A percentile compares a stretch with the other conserved stretches of the same genome.
phyloP scores from a whole-genome alignment of 2,888 invertebrate genomes.

The Zonitis immaculata region DNA sequence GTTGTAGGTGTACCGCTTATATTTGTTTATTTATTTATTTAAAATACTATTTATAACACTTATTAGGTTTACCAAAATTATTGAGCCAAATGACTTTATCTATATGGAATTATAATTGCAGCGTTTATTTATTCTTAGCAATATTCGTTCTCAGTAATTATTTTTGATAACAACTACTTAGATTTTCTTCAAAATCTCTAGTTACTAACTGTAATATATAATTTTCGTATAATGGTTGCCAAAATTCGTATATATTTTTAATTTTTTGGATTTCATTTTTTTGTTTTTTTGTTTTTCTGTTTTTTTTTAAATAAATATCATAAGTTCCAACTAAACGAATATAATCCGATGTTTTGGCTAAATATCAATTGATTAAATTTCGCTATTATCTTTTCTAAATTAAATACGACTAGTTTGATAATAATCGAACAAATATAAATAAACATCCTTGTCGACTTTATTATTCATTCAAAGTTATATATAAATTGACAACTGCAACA shows the following conservation, averaged over 20 bases:
- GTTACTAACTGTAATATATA: slow-evolving; percentile 15
- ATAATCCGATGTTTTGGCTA: slow-evolving; percentile 7
- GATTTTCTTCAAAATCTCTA: neutral
- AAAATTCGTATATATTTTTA: slow-evolving; percentile 17
- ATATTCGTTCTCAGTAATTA: neutral
- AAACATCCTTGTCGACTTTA: slow-evolving; percentile 1
- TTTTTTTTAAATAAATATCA: slow-evolving; percentile 9
- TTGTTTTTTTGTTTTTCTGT: too few relatives aligned
- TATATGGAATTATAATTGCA: slow-evolving; percentile 16
- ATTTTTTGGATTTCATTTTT: slow-evolving; percentile 10
- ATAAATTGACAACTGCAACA: slow-evolving; percentile 4
- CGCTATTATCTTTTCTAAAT: neutral
- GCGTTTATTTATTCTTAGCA: too few relatives aligned
- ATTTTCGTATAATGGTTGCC: slow-evolving; percentile 12
- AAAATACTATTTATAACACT: slow-evolving; percentile 19
- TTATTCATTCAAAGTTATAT: slow-evolving; percentile 7
- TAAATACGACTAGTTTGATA: neutral
- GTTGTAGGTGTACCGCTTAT: slow-evolving; percentile 10
- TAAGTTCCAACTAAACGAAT: slow-evolving; percentile 11
- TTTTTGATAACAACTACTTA: too few relatives aligned
- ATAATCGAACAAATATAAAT: slow-evolving; percentile 3
- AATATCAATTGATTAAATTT: neutral
- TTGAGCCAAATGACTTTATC: slow-evolving; percentile 22
- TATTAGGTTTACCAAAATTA: slow-evolving; percentile 15
- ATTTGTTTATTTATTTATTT: slow-evolving; percentile 20